A percentile compares a stretch with the other conserved stretches of the same genome.
These are phyloP conservation scores for Zenarchopterus dispar DNA, from an alignment of 2,797 vertebrate genomes.

Conservation along the genomic window DNA sequence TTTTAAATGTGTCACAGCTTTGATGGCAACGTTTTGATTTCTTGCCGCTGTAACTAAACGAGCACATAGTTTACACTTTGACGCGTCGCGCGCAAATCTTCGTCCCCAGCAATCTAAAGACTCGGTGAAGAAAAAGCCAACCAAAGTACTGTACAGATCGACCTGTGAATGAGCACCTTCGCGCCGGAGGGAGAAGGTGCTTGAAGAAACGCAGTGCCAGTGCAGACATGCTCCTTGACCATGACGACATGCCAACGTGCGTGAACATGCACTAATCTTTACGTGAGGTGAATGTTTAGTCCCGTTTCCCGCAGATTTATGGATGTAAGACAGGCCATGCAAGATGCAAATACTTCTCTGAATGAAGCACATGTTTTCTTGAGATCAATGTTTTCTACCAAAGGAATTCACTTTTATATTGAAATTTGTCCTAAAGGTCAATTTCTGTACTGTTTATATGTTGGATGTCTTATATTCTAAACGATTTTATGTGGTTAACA, in stretches of 20 bases:
- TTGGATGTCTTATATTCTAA: slow-evolving; percentile 61
- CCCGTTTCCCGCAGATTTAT: slow-evolving; percentile 26
- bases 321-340: slow-evolving; percentile 43
- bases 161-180: slow-evolving; percentile 67
- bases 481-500: slow-evolving; percentile 56
- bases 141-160: slow-evolving; percentile 74
- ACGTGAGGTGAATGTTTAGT: slow-evolving; percentile 50
- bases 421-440: slow-evolving; percentile 48
- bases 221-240: slow-evolving; percentile 1
- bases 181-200: slow-evolving; percentile 54
- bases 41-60: slow-evolving; percentile 32
- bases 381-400: slow-evolving; percentile 78
- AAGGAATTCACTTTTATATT: slow-evolving; percentile 77
- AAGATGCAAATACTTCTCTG: slow-evolving; percentile 54
- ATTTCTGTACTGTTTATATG: slow-evolving; percentile 70
- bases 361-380: slow-evolving; percentile 55
- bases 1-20: slow-evolving; percentile 35
- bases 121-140: slow-evolving; percentile 30
- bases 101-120: slow-evolving; percentile 29
- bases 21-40: slow-evolving; percentile 32
- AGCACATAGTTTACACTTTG: slow-evolving; percentile 56
- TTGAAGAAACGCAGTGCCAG: no score
- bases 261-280: slow-evolving; percentile 57
- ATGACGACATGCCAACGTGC: slow-evolving; percentile 32
- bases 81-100: slow-evolving; percentile 31